Percentiles rank a stretch among this genome's conserved stretches.
Conservation (phyloP, 2,888 invertebrate species). For the Leucozona laternaria region DNA sequence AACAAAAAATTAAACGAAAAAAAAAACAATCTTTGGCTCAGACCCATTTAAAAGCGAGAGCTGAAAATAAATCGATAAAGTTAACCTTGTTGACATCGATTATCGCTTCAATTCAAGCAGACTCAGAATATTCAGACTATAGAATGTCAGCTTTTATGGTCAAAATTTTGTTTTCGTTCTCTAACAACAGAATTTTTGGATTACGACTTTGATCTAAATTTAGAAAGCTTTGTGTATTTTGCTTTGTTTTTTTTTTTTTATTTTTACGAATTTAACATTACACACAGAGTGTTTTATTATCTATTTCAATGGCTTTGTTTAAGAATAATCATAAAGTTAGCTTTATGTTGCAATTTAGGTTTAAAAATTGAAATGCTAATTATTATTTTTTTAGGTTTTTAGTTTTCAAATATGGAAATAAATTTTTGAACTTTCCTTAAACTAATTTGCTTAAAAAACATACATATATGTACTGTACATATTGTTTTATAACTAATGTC, state of each 20-base stretch:
- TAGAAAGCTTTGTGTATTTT: background rate
- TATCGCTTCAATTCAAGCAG: slow-evolving; percentile 22
- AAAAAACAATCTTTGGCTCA: background rate
- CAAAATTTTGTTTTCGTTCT: background rate
- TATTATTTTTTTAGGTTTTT: no score
- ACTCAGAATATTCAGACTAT: slow-evolving; percentile 12
- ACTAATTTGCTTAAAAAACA: no score
- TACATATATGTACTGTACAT: no score
- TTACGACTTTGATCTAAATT: background rate
- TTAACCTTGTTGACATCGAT: slow-evolving; percentile 46
- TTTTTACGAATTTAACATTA: background rate
- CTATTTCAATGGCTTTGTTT: background rate
- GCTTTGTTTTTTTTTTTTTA: background rate
- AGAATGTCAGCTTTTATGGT: slow-evolving; percentile 2
- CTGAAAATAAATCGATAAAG: slow-evolving; percentile 38
- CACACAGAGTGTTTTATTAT: background rate
- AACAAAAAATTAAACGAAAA: background rate
- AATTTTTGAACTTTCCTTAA: no score
- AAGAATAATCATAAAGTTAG: background rate
- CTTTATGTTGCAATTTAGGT: no score
- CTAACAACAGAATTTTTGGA: background rate
- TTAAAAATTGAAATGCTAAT: no score
- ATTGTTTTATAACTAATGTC: no score
- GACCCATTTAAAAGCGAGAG: background rate
- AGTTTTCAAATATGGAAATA: no score